A percentile compares a stretch with the other conserved stretches of the same genome.
Evolutionary conservation across 2,888 invertebrate species (phyloP).

Genomic region (Luffia ferchaultella): DNA sequence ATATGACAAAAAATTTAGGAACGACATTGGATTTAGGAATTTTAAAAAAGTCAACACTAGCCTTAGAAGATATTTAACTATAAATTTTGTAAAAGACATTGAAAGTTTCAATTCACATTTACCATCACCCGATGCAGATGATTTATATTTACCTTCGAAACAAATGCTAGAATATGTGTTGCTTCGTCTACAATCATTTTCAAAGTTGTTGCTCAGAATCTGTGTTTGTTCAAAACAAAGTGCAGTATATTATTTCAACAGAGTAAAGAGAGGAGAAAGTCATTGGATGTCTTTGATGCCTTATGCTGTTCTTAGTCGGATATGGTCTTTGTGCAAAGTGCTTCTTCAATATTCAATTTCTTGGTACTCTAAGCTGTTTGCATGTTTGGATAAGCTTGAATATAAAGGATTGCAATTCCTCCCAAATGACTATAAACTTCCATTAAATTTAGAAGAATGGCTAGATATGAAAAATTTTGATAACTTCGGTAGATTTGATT

Average conservation of each 20-base stretch:
- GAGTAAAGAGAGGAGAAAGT: conserved; percentile 61
- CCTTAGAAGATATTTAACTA: conserved; percentile 50
- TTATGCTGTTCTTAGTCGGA: conserved; percentile 58
- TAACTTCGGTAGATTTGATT: conserved; percentile 38
- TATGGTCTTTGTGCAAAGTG: conserved; percentile 59
- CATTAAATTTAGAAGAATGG: conserved; percentile 52
- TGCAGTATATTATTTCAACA: conserved; percentile 54
- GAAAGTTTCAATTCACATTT: conserved; percentile 34
- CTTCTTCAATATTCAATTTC: conserved; percentile 49
- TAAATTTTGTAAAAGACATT: conserved; percentile 52
- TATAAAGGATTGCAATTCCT: conserved; percentile 54
- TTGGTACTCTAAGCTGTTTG: conserved; percentile 57
- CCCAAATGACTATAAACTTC: conserved; percentile 44
- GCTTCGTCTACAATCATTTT: conserved; percentile 59
- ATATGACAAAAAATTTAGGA: conserved; percentile 65
- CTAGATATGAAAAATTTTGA: conserved; percentile 53
- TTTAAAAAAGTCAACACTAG: conserved; percentile 62
- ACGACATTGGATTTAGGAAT: conserved; percentile 62
- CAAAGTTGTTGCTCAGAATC: conserved; percentile 60
- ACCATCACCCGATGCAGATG: conserved; percentile 27
- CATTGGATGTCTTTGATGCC: conserved; percentile 65
- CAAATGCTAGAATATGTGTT: conserved; percentile 68
- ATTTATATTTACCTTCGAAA: conserved; percentile 55
- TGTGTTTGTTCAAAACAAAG: conserved; percentile 52
- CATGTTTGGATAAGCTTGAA: conserved; percentile 38